A percentile compares a stretch with the other conserved stretches of the same genome.
phyloP scores from a whole-genome alignment of 2,888 invertebrate genomes.

The Crocallis elinguaria region DNA sequence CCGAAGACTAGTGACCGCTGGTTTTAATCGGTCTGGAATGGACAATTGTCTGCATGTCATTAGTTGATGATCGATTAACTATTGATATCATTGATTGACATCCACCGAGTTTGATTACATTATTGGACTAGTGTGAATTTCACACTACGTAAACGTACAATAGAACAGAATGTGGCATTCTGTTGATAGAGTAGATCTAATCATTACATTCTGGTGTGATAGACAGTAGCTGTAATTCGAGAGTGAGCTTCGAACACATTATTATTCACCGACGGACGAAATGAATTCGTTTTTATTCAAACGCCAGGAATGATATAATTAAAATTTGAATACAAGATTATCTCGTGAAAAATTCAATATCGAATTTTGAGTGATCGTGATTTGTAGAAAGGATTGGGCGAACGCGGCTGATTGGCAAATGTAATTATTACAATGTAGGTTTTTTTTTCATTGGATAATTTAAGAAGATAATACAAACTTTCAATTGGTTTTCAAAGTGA shows the following conservation, averaged over 20 bases:
- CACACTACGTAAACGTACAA: too few species aligned
- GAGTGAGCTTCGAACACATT: conserved; percentile 63
- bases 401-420: conserved; percentile 1
- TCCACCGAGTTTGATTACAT: too few species aligned
- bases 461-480: not conserved
- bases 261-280: conserved; percentile 77
- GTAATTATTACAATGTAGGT: conserved; percentile 15
- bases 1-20: too few species aligned
- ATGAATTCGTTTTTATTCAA: conserved; percentile 83
- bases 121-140: too few species aligned
- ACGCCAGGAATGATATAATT: conserved; percentile 82
- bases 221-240: conserved; percentile 55
- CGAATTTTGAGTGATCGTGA: conserved; percentile 54
- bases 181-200: too few species aligned
- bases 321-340: conserved; percentile 84
- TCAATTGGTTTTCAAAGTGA: too few species aligned
- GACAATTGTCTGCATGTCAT: too few species aligned
- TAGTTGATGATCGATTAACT: too few species aligned
- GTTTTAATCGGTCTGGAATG: too few species aligned
- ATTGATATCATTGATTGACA: too few species aligned
- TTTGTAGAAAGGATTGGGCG: conserved; percentile 43
- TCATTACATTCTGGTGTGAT: conserved; percentile 60
- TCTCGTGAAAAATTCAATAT: conserved; percentile 75
- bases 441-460: not conserved
- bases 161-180: too few species aligned